Conservation (phyloP, 2,113 vertebrate species). For the Actenoides lindsayi region DNA sequence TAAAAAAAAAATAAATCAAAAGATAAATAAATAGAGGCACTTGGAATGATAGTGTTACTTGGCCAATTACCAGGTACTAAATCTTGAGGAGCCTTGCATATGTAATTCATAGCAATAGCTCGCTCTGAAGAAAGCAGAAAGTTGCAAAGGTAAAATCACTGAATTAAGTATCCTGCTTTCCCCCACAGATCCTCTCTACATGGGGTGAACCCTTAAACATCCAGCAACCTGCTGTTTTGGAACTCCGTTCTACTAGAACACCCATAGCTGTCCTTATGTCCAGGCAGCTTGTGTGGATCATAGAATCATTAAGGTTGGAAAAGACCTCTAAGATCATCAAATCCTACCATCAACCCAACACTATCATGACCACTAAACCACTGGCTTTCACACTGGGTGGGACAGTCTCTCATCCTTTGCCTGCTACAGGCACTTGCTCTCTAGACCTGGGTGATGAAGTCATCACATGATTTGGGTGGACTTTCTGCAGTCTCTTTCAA, state of each 20-base stretch:
- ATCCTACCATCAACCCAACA: no score
- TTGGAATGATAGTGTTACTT: background rate
- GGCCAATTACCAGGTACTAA: background rate
- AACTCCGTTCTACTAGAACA: background rate
- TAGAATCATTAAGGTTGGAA: no score
- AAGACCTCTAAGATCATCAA: no score
- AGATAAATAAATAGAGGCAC: background rate
- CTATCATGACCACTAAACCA: no score
- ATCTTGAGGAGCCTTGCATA: background rate
- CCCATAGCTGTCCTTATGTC: no score
- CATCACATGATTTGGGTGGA: background rate
- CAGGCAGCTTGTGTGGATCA: background rate
- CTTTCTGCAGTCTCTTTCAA: background rate
- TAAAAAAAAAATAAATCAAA: background rate
- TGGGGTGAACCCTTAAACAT: background rate
- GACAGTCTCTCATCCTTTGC: background rate
- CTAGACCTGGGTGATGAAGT: background rate
- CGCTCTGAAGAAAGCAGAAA: background rate
- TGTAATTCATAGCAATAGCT: background rate
- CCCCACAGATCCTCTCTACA: background rate
- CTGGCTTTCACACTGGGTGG: background rate
- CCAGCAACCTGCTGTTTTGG: background rate
- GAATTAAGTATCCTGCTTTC: background rate
- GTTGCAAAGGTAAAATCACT: background rate
- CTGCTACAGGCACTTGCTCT: no score